These are phyloP conservation scores for Latrodectus elegans DNA, from an alignment of 2,888 invertebrate species.

Conservation along the genomic window DNA sequence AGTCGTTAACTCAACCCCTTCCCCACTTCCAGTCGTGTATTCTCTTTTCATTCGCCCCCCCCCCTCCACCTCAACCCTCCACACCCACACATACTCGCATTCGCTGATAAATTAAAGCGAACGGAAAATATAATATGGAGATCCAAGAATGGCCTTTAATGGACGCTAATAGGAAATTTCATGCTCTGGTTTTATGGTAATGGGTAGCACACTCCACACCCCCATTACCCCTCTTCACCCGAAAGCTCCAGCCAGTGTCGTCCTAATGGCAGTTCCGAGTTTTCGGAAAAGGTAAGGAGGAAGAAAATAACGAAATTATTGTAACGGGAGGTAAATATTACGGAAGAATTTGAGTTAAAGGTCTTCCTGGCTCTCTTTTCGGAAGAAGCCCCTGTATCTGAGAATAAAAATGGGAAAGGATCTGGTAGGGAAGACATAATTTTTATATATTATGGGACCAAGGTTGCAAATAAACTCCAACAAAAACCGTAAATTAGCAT, in stretches of 20 bases:
- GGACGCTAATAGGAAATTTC: conserved; percentile 65
- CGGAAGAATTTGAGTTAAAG: not conserved
- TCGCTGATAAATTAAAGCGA: conserved; percentile 55
- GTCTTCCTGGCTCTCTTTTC: not conserved
- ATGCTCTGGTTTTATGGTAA: conserved; percentile 62
- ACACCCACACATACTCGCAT: too few species aligned
- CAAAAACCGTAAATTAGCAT: too few species aligned
- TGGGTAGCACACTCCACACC: conserved; percentile 24
- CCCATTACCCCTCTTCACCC: too few species aligned
- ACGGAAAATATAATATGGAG: conserved; percentile 63
- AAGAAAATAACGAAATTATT: too few species aligned
- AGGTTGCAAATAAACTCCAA: too few species aligned
- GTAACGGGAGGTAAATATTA: too few species aligned
- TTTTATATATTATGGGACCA: too few species aligned
- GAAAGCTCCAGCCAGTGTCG: too few species aligned
- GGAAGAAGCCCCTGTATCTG: too few species aligned
- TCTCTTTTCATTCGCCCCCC: not conserved
- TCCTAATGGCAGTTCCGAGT: conserved; percentile 25
- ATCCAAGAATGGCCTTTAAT: conserved; percentile 35
- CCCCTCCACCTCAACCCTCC: not conserved
- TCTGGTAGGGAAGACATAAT: too few species aligned
- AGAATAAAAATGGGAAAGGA: too few species aligned
- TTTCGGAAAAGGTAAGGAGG: conserved; percentile 5
- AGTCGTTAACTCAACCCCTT: conserved; percentile 29
- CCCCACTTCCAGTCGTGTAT: not conserved